phyloP scores from a whole-genome alignment of 2,113 vertebrate genomes.

The Microcebus tavaratra region DNA sequence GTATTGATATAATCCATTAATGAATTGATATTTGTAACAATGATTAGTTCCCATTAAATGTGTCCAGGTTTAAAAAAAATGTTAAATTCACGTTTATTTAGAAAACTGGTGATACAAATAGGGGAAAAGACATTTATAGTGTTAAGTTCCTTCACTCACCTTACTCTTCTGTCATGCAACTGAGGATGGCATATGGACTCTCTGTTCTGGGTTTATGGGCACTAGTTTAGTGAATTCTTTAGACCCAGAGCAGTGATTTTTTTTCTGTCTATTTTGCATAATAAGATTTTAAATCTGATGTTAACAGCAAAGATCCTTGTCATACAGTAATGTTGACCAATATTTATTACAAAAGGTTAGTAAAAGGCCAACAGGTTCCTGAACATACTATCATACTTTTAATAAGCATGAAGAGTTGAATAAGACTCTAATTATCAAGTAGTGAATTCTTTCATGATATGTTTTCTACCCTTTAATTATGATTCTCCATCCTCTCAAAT shows the following conservation, averaged over 20 bases:
- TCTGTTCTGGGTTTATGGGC: background rate
- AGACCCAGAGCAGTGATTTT: background rate
- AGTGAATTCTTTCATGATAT: background rate
- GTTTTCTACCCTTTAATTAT: background rate
- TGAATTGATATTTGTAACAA: background rate
- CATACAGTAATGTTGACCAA: background rate
- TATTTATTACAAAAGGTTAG: background rate
- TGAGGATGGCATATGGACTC: accelerated
- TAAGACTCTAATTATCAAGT: background rate
- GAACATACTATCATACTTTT: background rate
- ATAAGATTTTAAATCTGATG: background rate
- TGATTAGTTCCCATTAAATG: background rate
- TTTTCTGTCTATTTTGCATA: background rate
- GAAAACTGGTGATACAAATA: background rate
- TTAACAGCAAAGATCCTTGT: background rate
- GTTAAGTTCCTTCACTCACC: accelerated
- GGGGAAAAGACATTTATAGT: background rate
- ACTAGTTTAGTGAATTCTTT: background rate
- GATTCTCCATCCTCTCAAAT: background rate
- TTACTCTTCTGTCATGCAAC: accelerated
- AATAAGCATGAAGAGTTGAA: background rate
- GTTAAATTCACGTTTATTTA: background rate
- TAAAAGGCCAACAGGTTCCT: background rate
- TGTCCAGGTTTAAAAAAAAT: background rate
- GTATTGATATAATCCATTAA: background rate